Percentiles rank a stretch among this genome's conserved stretches.
phyloP scores from a whole-genome alignment of 2,797 vertebrate species.

The Coregonus suidteri region DNA sequence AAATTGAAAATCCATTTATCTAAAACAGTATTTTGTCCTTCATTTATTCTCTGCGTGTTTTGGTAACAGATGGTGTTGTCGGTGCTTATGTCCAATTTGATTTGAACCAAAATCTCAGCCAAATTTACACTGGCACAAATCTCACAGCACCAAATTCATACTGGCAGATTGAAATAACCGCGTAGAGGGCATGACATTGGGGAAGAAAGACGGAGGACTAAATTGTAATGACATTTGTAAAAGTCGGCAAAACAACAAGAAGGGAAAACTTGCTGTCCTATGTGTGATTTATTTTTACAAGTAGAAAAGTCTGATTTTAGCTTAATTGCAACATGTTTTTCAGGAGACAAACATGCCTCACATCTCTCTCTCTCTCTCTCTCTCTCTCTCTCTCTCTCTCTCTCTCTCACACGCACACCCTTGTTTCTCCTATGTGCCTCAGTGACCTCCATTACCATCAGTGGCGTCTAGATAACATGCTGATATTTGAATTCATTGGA shows the following conservation, averaged over 20 bases:
- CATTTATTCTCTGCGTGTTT: conserved; percentile 74
- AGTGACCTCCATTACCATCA: conserved; percentile 68
- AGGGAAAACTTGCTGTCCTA: conserved; percentile 55
- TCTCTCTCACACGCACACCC: conserved; percentile 32
- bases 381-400: conserved; percentile 25
- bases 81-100: conserved; percentile 88
- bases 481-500: conserved; percentile 67
- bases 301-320: not conserved
- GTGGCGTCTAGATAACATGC: conserved; percentile 65
- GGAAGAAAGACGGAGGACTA: conserved; percentile 79
- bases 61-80: conserved; percentile 86
- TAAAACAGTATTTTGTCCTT: conserved; percentile 80
- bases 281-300: conserved; percentile 52
- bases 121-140: conserved; percentile 84
- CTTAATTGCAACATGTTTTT: conserved; percentile 8
- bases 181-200: conserved; percentile 82
- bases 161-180: conserved; percentile 83
- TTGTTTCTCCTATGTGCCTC: conserved; percentile 56
- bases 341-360: not conserved
- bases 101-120: conserved; percentile 85
- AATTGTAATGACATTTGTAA: conserved; percentile 77
- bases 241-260: conserved; percentile 57
- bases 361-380: conserved; percentile 34
- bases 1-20: conserved; percentile 81
- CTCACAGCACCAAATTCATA: conserved; percentile 77